Conservation (phyloP, 2,797 vertebrate species). For the Crocodylus rhombifer region DNA sequence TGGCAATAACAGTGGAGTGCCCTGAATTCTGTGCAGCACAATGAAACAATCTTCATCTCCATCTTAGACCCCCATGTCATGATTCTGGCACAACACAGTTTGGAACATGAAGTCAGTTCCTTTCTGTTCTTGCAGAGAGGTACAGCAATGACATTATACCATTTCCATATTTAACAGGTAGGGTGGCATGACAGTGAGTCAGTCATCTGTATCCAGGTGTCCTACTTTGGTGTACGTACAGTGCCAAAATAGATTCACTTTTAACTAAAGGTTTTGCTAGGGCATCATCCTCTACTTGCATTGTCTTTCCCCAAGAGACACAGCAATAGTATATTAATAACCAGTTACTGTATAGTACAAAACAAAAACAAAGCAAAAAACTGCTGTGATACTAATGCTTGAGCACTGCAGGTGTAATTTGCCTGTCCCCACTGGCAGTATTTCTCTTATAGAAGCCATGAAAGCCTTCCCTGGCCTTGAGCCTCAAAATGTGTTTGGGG, state of each 20-base stretch:
- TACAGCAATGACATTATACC: background rate
- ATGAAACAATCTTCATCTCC: background rate
- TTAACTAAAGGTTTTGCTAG: background rate
- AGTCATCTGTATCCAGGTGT: background rate
- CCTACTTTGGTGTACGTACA: background rate
- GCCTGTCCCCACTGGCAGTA: background rate
- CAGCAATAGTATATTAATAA: background rate
- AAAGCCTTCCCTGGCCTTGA: background rate
- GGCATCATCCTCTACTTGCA: background rate
- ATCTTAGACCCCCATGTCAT: background rate
- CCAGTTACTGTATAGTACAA: background rate
- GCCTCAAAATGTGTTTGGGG: background rate
- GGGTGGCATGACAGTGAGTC: background rate
- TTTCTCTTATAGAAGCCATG: background rate
- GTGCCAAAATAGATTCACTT: background rate
- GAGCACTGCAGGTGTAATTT: too few relatives aligned
- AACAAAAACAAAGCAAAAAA: background rate
- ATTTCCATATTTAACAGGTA: slow-evolving; percentile 11
- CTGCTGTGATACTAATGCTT: too few relatives aligned
- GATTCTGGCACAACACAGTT: background rate
- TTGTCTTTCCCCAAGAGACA: background rate
- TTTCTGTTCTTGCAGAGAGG: background rate
- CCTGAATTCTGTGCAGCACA: background rate
- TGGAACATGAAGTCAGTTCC: background rate
- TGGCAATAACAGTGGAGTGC: background rate